phyloP scores from a whole-genome alignment of 2,888 invertebrate species.

The Chymomyza fuscimana region DNA sequence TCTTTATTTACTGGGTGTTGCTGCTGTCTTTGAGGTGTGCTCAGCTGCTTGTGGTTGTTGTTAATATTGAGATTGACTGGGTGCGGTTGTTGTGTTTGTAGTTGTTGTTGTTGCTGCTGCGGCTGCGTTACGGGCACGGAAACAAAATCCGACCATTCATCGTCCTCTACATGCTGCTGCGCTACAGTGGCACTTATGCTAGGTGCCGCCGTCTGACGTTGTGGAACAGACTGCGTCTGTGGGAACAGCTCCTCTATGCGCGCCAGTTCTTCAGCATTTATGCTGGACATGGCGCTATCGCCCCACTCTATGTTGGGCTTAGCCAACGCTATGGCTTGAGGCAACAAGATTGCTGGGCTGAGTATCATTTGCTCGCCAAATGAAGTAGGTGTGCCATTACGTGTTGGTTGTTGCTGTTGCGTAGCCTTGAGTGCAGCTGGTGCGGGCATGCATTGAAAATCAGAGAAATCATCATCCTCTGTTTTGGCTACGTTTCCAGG shows the following conservation, averaged over 20 bases:
- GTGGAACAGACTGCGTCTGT: slow-evolving; percentile 39
- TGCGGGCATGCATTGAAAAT: slow-evolving; percentile 79
- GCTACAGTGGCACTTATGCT: slow-evolving; percentile 74
- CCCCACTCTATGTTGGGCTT: slow-evolving; percentile 81
- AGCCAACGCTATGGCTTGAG: slow-evolving; percentile 73
- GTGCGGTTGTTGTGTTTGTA: slow-evolving; percentile 27
- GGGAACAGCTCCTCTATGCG: slow-evolving; percentile 79
- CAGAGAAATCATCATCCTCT: slow-evolving; percentile 81
- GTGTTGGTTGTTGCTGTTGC: slow-evolving; percentile 35
- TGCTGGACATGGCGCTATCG: slow-evolving; percentile 78
- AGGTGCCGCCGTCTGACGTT: slow-evolving; percentile 50
- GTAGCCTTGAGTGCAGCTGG: slow-evolving; percentile 19
- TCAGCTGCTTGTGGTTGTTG: slow-evolving; percentile 44
- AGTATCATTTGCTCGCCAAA: slow-evolving; percentile 77
- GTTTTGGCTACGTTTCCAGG: slow-evolving; percentile 24
- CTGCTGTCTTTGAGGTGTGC: slow-evolving; percentile 6
- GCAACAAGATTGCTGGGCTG: slow-evolving; percentile 76
- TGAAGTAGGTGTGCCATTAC: slow-evolving; percentile 63
- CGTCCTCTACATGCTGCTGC: slow-evolving; percentile 76
- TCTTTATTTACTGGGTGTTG: slow-evolving; percentile 64
- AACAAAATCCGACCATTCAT: slow-evolving; percentile 83
- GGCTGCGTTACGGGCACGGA: slow-evolving; percentile 71
- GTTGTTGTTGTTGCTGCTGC: slow-evolving; percentile 24
- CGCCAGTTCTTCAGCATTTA: slow-evolving; percentile 78
- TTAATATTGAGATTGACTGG: slow-evolving; percentile 34